Base-by-base conservation (phyloP, 2,888 invertebrate species). In the Aporophyla nigra region DNA sequence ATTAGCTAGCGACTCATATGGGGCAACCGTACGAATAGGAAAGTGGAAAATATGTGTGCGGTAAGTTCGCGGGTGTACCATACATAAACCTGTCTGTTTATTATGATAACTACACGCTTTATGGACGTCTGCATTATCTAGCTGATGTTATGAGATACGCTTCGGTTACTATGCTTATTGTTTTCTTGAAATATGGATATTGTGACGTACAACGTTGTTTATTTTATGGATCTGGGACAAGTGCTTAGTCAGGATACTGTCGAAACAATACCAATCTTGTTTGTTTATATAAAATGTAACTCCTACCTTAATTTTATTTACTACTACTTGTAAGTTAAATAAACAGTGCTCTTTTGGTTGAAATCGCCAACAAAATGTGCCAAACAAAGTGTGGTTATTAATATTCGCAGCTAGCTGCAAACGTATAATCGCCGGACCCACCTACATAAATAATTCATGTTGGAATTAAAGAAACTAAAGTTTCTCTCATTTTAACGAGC, bases 381-480 rank as follows among this genome's bases (percentile, higher is more conserved):
- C 80, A 84, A 86, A 85, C 82, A 81, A 88, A 88, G 75, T 86
- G 70, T 79, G 85, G 87, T 81, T 86, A 87, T 89, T 88, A 87
- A 89, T 87, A 88, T 88, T 87, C 86, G 83, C 72, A 79, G 78
- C 80, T 83, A 74, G 86, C 85, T 80, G 63, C 78, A 82, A 76
- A 88, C 84, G 85, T 87, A 84, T 87, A 85, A 90, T 82, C 75
- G 84, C 84, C 76, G 84, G 83, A 85, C 86, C 88, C 85, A 84
- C 87, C 86, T 82, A 85, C 82, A 90, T 91, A 89, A 91, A 91
- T 91, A 91, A 92, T 91, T 91, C 91, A 91, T 90, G 88, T 77
- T 79, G 84, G 87, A 92, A 89, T 92, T 91, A 90, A 91, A 92
- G 90, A 92, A 91, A 86, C 91, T 88, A 80, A 89, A 91, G 88